Base-by-base conservation (phyloP, 2,113 vertebrate species). In the Laticauda laticaudata region DNA sequence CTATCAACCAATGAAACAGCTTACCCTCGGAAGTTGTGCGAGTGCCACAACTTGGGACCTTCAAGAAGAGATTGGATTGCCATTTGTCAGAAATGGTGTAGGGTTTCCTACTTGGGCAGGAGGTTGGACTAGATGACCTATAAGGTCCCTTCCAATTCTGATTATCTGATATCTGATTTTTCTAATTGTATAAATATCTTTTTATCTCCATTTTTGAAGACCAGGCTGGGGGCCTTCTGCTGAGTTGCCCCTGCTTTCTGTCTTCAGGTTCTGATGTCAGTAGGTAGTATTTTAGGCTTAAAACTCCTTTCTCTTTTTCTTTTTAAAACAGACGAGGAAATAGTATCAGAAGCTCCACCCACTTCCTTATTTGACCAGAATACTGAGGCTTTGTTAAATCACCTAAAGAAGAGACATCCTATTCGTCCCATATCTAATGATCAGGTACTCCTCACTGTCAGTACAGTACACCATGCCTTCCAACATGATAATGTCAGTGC, bases 371-470 rank as follows among this genome's bases (percentile, higher is more conserved):
- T 23, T 45, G 29, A 88, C 18, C 34, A 91, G 9, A 96, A 96
- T 56, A 94, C 97, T 95, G 96, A 89, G 93, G 93, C 95, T 2
- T 10, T 95, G 5, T 5, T 34, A 51, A 93, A 94, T 9, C 61
- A 26, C 0, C 93, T 96, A 45, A 97, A 94, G 94, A 97, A 92
- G 91, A 96, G 95, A 87, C 94, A 91, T 0, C 93, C 93, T 2
- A 91, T 96, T 29, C 93, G 81, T 2, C 93, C 95, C 0, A 85
- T 96, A 91, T 96, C 96, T 0, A 93, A 95, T 0, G 95, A 98
- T 85, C 96, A 88, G 93, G 91, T 98, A 55, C 96, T 98, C 2
- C 93, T 98, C n/a, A 97, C 95, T 0, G 43, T 98, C n/a, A 94
- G 94, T 1, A 89, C 90, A 1, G 90, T 98, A 81, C 97, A 98